phyloP scores from a whole-genome alignment of 2,113 vertebrate species.

The Centropristis striata region DNA sequence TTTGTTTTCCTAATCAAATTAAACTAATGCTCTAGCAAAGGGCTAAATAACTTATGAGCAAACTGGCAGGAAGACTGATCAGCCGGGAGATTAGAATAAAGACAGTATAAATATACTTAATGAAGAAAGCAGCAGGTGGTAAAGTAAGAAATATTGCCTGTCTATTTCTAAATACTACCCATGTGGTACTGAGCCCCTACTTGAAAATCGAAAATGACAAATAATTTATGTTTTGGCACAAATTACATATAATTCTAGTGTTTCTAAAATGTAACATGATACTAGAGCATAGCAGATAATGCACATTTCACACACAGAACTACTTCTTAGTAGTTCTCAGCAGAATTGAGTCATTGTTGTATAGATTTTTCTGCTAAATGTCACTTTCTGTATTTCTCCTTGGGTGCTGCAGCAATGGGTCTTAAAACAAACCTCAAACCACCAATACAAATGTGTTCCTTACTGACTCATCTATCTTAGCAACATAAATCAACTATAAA shows the following conservation, averaged over 20 bases:
- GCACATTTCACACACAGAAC: not conserved
- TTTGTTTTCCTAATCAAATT: not conserved
- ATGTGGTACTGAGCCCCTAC: not conserved
- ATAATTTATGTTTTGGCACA: not conserved
- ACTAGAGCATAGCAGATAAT: not conserved
- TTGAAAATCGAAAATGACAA: not conserved
- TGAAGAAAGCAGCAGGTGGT: conserved; percentile 1
- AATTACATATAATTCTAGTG: not conserved
- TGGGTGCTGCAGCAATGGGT: conserved; percentile 15
- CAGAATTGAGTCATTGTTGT: conserved; percentile 43
- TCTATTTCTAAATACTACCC: too few relatives aligned
- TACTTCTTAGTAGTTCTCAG: not conserved
- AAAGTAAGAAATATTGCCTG: not conserved
- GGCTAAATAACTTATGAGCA: conserved; percentile 11
- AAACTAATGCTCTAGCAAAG: conserved; percentile 1
- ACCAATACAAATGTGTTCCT: conserved; percentile 12
- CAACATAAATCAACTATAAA: conserved; percentile 53
- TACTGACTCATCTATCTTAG: conserved; percentile 50
- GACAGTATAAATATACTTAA: not conserved
- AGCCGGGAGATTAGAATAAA: not conserved
- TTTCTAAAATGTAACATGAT: not conserved
- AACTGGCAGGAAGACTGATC: conserved; percentile 2
- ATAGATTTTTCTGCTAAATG: conserved; percentile 66
- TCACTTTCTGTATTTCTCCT: conserved; percentile 33
- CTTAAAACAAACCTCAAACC: conserved; percentile 55